Conservation (phyloP, 2,888 invertebrate species). For the Lingula anatina region DNA sequence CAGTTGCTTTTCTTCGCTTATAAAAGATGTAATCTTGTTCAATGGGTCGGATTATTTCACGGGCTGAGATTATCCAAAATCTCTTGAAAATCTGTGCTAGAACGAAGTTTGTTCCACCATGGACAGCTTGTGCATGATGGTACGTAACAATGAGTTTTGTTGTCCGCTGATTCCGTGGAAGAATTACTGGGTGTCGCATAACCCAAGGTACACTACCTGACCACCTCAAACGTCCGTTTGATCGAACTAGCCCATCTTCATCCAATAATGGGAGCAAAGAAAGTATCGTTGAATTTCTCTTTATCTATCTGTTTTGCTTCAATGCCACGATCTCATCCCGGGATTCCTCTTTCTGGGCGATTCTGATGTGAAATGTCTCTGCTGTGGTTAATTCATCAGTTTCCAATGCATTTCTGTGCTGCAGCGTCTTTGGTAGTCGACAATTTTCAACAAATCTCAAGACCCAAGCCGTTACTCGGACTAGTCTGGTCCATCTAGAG, state of each 20-base stretch:
- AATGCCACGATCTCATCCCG: slow-evolving; percentile 4
- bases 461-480: slow-evolving; percentile 5
- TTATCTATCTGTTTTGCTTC: background rate
- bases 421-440: background rate
- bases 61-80: slow-evolving; percentile 10
- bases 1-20: slow-evolving; percentile 5
- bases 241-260: slow-evolving; percentile 6
- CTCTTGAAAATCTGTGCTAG: slow-evolving; percentile 4
- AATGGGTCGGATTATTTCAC: slow-evolving; percentile 8
- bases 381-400: slow-evolving; percentile 1
- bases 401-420: background rate
- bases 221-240: slow-evolving; percentile 3
- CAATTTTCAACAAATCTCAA: slow-evolving; percentile 8
- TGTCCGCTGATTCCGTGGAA: too few relatives aligned
- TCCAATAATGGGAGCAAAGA: slow-evolving; percentile 4
- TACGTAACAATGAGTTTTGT: slow-evolving; percentile 7
- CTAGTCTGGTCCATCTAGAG: slow-evolving; percentile 6
- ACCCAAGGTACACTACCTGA: too few relatives aligned
- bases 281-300: slow-evolving; percentile 1
- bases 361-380: slow-evolving; percentile 1
- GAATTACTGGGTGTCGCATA: too few relatives aligned
- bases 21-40: slow-evolving; percentile 7
- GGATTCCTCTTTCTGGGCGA: slow-evolving; percentile 6
- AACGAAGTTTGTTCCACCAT: slow-evolving; percentile 5
- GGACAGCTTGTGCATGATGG: slow-evolving; percentile 7